Percentiles rank a stretch among this genome's conserved stretches.
phyloP scores from a whole-genome alignment of 2,113 vertebrate genomes.

The Micromys minutus region DNA sequence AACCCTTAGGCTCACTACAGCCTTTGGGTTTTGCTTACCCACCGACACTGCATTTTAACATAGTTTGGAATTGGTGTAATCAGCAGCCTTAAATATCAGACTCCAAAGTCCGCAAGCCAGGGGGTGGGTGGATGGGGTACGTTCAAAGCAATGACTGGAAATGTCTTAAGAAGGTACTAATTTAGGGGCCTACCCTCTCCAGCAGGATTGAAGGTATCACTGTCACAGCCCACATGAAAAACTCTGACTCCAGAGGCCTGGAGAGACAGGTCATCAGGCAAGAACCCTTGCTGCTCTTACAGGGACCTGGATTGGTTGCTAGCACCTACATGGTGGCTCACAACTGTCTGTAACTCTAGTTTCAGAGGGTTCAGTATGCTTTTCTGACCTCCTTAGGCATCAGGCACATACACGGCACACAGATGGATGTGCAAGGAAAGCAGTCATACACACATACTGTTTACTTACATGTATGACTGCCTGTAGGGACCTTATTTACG shows the following conservation, averaged over 20 bases:
- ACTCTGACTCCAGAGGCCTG: not conserved
- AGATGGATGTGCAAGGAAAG: not conserved
- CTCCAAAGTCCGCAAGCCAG: not conserved
- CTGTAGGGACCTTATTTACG: not conserved
- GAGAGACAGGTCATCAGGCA: not conserved
- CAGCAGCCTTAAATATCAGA: slow-evolving; percentile 3
- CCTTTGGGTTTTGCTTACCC: not conserved
- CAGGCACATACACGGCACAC: not conserved
- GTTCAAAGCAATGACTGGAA: not conserved
- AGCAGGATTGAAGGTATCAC: not conserved
- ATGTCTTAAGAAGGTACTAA: not conserved
- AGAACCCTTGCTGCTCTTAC: not conserved
- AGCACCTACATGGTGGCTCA: not conserved
- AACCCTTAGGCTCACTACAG: not conserved
- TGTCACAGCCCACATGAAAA: not conserved
- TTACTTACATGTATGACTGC: not conserved
- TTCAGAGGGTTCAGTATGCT: not conserved
- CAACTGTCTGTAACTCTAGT: not conserved
- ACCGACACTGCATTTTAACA: not conserved
- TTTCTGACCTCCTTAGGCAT: not conserved
- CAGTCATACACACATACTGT: not conserved
- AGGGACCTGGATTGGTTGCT: not conserved
- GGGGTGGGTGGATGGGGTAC: too few species aligned
- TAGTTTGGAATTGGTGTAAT: not conserved
- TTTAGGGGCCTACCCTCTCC: not conserved